Base-by-base conservation (phyloP, 2,888 invertebrate genomes). In the Tuta absoluta region DNA sequence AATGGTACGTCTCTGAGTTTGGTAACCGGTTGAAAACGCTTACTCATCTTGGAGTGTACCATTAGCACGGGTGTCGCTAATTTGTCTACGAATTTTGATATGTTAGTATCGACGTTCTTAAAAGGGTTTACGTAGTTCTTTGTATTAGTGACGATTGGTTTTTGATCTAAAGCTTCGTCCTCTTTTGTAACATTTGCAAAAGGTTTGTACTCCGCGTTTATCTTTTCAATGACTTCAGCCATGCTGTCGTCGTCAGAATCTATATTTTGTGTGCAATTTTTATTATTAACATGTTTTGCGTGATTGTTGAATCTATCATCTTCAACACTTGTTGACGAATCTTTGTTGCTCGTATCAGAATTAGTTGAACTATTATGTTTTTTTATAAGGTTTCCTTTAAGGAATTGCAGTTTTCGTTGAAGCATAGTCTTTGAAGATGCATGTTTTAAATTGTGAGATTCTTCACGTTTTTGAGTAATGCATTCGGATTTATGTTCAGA, bases 21-120 rank as follows among this genome's bases (percentile, higher is more conserved):
- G 17, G 72, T 77, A 21, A 74, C 69, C 0, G 91, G 87, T 56
- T 81, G 75, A 19, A 90, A 81, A 10, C 80, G 73, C 56, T 80
- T 81, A 63, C 84, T 74, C 61, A 80, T 81, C 70, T 88, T 91
- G 0, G 85, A 80, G 71, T 92, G 92, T 0, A 91, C 88, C 83
- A 92, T 83, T 14, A 92, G 65, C 2, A 87, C 75, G 0, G 91
- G 89, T 12, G 76, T 80, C 0, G 88, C 76, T 8, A 91, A 68
- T 68, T 88, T 89, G 24, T 91, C 89, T n/a, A 90, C 86, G 66
- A 91, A 91, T 8, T 84, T 80, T 0, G 90, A 89, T 49, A 84
- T 75, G 19, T 73, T 80, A 0, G 80, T 73, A 37, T 88, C 88
- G 14, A 86, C 61, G 66, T 89, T 89, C 73, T 79, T 85, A 65